These are phyloP conservation scores for Brachypalpus laphriformis DNA, from an alignment of 2,888 invertebrate genomes.

Conservation along the genomic window DNA sequence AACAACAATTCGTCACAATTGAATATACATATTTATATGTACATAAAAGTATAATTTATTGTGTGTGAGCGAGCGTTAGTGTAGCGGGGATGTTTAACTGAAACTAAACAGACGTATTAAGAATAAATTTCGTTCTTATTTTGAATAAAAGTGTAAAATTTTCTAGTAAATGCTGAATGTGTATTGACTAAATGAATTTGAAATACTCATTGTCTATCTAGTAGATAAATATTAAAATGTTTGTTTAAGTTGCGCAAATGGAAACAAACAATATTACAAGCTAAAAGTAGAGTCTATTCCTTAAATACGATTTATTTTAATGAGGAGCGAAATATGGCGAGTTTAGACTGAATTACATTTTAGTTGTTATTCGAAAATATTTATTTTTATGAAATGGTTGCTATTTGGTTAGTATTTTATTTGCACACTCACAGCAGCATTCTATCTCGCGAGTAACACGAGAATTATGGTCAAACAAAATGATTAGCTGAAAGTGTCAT, in stretches of 20 bases:
- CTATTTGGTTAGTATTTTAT: not conserved
- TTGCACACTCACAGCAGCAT: too few relatives aligned
- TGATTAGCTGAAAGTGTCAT: too few relatives aligned
- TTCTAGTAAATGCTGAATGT: not conserved
- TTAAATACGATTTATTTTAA: not conserved
- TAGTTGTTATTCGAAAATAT: not conserved
- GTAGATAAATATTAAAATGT: slow-evolving; percentile 10
- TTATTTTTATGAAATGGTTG: not conserved
- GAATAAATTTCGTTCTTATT: not conserved
- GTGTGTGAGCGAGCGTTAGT: not conserved
- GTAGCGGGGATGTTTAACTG: slow-evolving; percentile 13
- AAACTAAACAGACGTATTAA: too few relatives aligned
- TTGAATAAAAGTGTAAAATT: not conserved
- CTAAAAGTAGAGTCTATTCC: not conserved
- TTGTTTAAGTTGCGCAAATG: not conserved
- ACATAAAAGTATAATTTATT: slow-evolving; percentile 5
- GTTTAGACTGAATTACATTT: not conserved
- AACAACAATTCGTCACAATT: not conserved
- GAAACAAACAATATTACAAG: slow-evolving; percentile 2
- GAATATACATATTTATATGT: not conserved
- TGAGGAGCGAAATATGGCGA: not conserved
- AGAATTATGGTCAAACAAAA: too few relatives aligned
- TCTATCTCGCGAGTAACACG: not conserved
- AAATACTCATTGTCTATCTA: not conserved
- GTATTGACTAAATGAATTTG: slow-evolving; percentile 15